Evolutionary conservation across 2,888 invertebrate species (phyloP), one percentile per base, ranked within the genome.

Genomic region (Netelia virgata): DNA sequence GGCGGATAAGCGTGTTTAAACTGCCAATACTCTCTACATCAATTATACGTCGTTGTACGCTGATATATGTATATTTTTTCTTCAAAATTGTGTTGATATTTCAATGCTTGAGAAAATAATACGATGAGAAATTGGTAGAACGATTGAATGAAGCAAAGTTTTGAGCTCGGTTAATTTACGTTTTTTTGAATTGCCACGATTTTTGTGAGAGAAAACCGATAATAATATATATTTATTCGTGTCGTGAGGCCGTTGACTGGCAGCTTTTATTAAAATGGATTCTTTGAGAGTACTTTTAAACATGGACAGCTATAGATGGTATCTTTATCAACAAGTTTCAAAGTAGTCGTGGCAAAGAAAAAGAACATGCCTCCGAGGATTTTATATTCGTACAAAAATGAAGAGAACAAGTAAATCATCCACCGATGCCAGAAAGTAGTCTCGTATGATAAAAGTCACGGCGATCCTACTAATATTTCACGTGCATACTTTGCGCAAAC

Each of bases 1-100:
- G 43, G 70, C 68, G 74, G 41, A 63, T 41, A 77, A 47, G 50
- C 76, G 59, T 76, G 63, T 47, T 47, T n/a, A 64, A 84, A 78
- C 73, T 79, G 80, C 75, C 76, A 69, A 77, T 73, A 53, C 20
- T 70, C 75, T 55, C 9, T 53, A 50, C 36, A 53, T 61, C 70
- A 23, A 75, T 66, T 57, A 69, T 59, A 18, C 16, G 20, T 73
- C n/a, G 43, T 66, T 5, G n/a, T 53, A 75, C 18, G 20, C 68
- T 36, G 6, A 66, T 53, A 23, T 61, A 16, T 64, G 41, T 55
- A 55, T 64, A 63, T n/a, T 61, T 61, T 41, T 14, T 28, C 36
- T n/a, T 36, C 53, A 53, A 57, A 64, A 69, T 5, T 8, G 47
- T 77, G 43, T 77, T 47, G 59, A 77, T 47, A 43, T 77, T 59